Evolutionary conservation across 2,888 invertebrate species (phyloP), one percentile per base, ranked within the genome.

Genomic region (Gibbula magus): DNA sequence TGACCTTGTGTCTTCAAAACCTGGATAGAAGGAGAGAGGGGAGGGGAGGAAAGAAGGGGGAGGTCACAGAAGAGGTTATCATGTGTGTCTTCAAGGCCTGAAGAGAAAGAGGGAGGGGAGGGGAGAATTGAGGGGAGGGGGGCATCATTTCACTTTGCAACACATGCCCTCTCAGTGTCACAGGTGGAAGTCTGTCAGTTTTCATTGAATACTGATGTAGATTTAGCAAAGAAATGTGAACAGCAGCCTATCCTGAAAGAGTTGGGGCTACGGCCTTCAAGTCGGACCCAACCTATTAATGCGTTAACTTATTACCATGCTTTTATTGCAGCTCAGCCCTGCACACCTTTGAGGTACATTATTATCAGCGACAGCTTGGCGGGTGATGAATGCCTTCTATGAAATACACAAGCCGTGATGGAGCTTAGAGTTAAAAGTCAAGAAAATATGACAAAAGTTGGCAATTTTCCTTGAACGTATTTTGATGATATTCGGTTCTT

Each of bases 301-400:
- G 29, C 61, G 29, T 61, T 61, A 29, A 29, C 29, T 20, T 70
- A 70, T 70, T 70, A 35, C 35, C 70, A 70, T 70, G 29, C 70
- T 70, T 70, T 70, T 70, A 70, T 70, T 35, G 20, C 2, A 16
- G 35, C 35, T 39, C 39, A 25, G 29, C 25, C 13, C 20, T 10
- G 29, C 70, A 39, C 29, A 70, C 70, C 20, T 32, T 70, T 35
- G 29, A 39, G 16, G 20, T 70, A 70, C 70, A n/a, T 70, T 35
- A n/a, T 18, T 70, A 70, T 70, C 70, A 18, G 35, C 35, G 18
- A 70, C 70, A 70, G 70, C 70, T 70, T 70, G 56, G 70, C 35
- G 18, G 13, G 35, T 45, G 45, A 45, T 45, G 45, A 45, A 45
- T 45, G 45, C 45, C 45, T 45, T 45, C 45, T 45, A 10, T 45